These are phyloP conservation scores for Paramormyrops kingsleyae DNA, from an alignment of 2,113 vertebrate genomes.

Conservation along the genomic window DNA sequence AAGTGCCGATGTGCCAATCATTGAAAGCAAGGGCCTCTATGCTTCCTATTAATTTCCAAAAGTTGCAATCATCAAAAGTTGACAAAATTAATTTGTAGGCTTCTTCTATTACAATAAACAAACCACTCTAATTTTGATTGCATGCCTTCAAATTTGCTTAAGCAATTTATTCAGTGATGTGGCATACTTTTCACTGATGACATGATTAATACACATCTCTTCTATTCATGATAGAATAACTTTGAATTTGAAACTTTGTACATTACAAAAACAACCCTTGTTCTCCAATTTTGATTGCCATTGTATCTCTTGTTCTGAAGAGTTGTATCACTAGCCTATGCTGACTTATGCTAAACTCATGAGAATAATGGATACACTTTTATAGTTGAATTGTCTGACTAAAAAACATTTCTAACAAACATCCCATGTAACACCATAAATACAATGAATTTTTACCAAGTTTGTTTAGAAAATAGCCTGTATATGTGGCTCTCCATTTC, in stretches of 20 bases:
- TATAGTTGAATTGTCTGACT: not conserved
- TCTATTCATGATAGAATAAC: not conserved
- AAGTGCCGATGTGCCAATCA: not conserved
- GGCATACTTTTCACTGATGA: not conserved
- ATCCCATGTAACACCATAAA: not conserved
- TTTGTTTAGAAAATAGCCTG: not conserved
- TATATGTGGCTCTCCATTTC: not conserved
- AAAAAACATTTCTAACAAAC: not conserved
- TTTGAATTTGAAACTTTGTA: not conserved
- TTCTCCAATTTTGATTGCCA: no score
- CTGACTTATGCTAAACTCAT: not conserved
- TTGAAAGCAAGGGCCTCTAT: not conserved
- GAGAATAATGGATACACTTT: not conserved
- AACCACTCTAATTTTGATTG: not conserved
- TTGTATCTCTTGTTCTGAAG: not conserved
- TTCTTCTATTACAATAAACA: not conserved
- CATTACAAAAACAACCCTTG: no score
- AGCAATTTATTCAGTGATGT: not conserved
- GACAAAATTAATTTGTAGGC: not conserved
- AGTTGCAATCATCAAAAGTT: not conserved
- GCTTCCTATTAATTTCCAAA: not conserved
- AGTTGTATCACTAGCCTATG: not conserved
- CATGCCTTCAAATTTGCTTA: not conserved
- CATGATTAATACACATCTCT: not conserved
- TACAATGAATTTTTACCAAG: not conserved